Evolutionary conservation across 1,140 invertebrate species (phyloP), one percentile per base, ranked within the genome.

Genomic region (Muscidifurax raptorellus): DNA sequence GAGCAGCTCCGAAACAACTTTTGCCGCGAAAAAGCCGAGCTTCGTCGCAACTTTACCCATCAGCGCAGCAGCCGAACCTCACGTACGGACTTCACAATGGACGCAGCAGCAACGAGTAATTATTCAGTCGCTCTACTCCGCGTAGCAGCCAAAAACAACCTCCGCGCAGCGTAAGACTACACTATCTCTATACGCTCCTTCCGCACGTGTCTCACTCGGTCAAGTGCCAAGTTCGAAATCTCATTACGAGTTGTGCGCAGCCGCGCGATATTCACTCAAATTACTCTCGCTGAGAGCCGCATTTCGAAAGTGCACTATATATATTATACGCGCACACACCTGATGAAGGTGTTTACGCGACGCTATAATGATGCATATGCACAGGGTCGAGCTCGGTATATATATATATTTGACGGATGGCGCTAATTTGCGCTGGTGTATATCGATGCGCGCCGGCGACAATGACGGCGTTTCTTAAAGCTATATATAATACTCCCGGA

Each of bases 191-290:
- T 52, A 52, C 10, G 4, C 47, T 3, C 13, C 13, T 22, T 52
- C 4, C 47, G 47, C 18, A 52, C 47, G 47, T 52, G 12, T 52
- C 13, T 15, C 47, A 79, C 47, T 59, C 67, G 72, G 82, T 69
- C 84, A 77, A 87, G 86, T 86, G 80, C 71, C 76, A 87, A 88
- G 86, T 88, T 88, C 82, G 64, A 76, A 84, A 87, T 86, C 83
- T 86, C 80, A 87, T 86, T 85, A 86, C 12, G 82, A 28, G 71
- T 80, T 80, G 44, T 79, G 36, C 66, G 36, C 74, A 40, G n/a
- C n/a, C 67, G 44, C 13, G 44, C 44, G 44, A 47, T 47, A 47
- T 47, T 32, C 52, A 67, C 52, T 47, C 76, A 69, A 47, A 47
- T 47, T 47, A 47, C 64, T 27, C 64, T 27, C 9, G 36, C 36